Base-by-base conservation (phyloP, 2,113 vertebrate genomes). In the Cynoglossus semilaevis region DNA sequence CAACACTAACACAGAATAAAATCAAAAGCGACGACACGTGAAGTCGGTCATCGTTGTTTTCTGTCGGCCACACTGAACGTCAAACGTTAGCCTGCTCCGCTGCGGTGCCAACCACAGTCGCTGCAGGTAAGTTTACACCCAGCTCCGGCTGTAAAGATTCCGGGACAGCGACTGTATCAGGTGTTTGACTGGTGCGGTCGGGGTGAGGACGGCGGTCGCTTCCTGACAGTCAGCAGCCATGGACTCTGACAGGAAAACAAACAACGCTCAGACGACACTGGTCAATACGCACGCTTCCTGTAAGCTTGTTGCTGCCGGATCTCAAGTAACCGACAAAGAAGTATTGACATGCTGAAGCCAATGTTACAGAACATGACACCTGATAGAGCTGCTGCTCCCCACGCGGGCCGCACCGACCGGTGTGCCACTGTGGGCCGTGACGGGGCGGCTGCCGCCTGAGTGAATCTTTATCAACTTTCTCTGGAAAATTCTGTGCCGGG, bases 261-360 rank as follows among this genome's bases (percentile, higher is more conserved):
- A 83, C 68, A 81, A 57, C 52, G 71, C 8, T 51, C 62, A 69
- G 66, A 70, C 58, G n/a, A n/a, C n/a, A n/a, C 40, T 77, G 83
- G 86, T 89, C 90, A 89, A 89, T 89, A 89, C 75, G 51, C 73
- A 29, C 6, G 22, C 76, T 92, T 91, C 88, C 89, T 89, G 89
- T 88, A 90, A 90, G 85, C 76, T 80, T 78, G 74, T 80, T 80
- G 83, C 76, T 78, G 3, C 38, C 63, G 73, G 69, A 61, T 64
- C 89, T 90, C 89, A 47, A 64, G 83, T 88, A 74, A 87, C 87
- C 70, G 72, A 29, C 63, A 66, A 70, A 66, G 66, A 63, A 72
- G 79, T 87, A 89, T 84, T 84, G 86, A 91, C 76, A 73, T 38
- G 51, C 67, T 67, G 61, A 63, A 60, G 74, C 47, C 54, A 76